phyloP scores from a whole-genome alignment of 2,113 vertebrate genomes.

The Machaerirhynchus nigripectus region DNA sequence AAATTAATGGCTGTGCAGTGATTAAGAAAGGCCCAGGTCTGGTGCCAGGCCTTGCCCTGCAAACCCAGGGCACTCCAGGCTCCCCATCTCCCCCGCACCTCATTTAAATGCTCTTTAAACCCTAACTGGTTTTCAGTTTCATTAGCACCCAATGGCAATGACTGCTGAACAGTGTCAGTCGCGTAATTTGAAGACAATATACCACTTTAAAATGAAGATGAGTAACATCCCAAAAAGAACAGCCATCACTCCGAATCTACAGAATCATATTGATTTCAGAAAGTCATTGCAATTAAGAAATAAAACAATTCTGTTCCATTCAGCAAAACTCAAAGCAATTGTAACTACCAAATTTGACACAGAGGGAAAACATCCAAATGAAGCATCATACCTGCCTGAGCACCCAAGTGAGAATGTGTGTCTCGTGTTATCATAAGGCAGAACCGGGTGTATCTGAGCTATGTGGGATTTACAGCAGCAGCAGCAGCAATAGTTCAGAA shows the following conservation, averaged over 20 bases:
- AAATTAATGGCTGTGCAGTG: neutral
- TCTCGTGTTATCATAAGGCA: neutral
- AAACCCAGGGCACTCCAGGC: fast-evolving
- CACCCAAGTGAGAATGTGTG: neutral
- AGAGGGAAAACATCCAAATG: neutral
- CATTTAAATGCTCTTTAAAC: neutral
- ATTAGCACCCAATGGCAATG: neutral
- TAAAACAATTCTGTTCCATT: neutral
- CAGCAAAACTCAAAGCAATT: neutral
- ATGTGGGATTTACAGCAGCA: neutral
- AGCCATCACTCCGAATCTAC: fast-evolving
- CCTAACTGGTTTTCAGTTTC: neutral
- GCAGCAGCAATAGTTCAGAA: neutral
- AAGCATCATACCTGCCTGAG: neutral
- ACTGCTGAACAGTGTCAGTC: neutral
- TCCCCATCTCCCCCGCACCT: fast-evolving
- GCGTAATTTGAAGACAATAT: neutral
- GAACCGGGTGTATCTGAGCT: fast-evolving
- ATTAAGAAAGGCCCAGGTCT: neutral
- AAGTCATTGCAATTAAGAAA: neutral
- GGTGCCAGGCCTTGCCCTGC: neutral
- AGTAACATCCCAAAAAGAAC: neutral
- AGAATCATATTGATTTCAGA: neutral
- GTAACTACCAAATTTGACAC: neutral
- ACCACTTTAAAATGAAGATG: neutral